Base-by-base conservation (phyloP, 2,113 vertebrate genomes). In the Pholis gunnellus region DNA sequence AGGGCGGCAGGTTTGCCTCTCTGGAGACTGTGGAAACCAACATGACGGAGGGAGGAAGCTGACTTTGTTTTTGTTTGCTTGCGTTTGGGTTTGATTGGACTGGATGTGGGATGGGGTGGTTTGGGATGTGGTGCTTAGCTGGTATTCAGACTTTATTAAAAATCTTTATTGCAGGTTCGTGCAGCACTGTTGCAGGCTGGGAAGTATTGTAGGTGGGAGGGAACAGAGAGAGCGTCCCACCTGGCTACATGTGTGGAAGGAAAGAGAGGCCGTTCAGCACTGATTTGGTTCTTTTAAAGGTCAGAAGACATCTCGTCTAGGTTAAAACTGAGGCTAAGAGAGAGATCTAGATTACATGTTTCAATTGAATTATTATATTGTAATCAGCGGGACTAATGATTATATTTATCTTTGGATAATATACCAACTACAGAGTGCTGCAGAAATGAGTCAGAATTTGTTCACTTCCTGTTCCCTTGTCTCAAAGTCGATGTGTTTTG, bases 1-100 rank as follows among this genome's bases (percentile, higher is more conserved):
- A 80, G 67, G 71, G 75, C 20, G 52, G 67, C 72, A 36, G 60
- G 40, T 36, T n/a, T 42, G 13, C 3, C 1, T 81, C 73, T 36
- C 73, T 8, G 27, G 13, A 9, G 72, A 25, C 40, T 2, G 9
- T 57, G 77, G 44, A 64, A n/a, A 48, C 13, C 27, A 52, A 75
- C 59, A 11, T 5, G 52, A 63, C 22, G 31, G 44, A 68, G 9
- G 15, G 61, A 20, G 20, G 71, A 66, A 48, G 57, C 38, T 4
- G 52, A 7, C 64, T 50, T n/a, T 34, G 31, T 8, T 42, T 27
- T 54, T 40, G 66, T 72, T 66, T 78, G 70, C 42, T 29, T 59
- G n/a, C 27, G 59, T 48, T 57, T 69, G 36, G 70, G 10, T 17
- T 36, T 10, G 29, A n/a, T 5, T 68, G 40, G 54, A 18, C 42